Evolutionary conservation across 2,113 vertebrate species (phyloP), one percentile per base, ranked within the genome.

Genomic region (Leiothrix lutea): DNA sequence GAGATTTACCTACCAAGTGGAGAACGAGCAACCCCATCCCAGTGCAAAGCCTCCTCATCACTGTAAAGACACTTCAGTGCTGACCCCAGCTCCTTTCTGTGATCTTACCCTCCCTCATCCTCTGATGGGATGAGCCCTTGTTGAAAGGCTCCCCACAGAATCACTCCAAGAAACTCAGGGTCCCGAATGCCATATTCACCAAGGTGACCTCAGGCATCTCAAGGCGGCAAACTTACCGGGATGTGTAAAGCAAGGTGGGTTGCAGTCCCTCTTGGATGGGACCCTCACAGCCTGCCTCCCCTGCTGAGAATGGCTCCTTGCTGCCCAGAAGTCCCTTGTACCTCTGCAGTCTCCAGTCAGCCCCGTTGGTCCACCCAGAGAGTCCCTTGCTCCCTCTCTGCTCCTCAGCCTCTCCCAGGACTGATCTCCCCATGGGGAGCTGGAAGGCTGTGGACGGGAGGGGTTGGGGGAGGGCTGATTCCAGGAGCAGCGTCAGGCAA

Each of bases 401-500:
- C 62, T 92, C 88, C 93, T 97, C 95, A 96, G 95, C 88, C 95
- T 96, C 97, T 95, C 92, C 80, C 58, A 57, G 95, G 95, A 97
- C 90, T 97, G 96, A 96, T 85, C 94, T 96, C 95, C 97, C 96
- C 96, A 96, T 97, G 93, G 95, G 93, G 90, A 95, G 90, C 72
- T 94, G 92, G 92, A 95, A 89, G 80, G 64, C 88, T 96, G 67
- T 48, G 82, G 86, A 93, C 84, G 80, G 96, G 94, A 96, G 96
- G 94, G 96, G 95, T 69, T 86, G 80, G 92, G 91, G 97, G 95
- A 96, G 97, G 97, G 96, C 88, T 87, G 96, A 96, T 95, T 97
- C 92, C 90, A 97, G 95, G 93, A 96, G 97, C 81, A 86, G 96
- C 90, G 73, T 97, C 97, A 98, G 97, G 97, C 97, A 98, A 98